Conservation (phyloP, 2,113 vertebrate species). For the Sinosuthora webbiana region DNA sequence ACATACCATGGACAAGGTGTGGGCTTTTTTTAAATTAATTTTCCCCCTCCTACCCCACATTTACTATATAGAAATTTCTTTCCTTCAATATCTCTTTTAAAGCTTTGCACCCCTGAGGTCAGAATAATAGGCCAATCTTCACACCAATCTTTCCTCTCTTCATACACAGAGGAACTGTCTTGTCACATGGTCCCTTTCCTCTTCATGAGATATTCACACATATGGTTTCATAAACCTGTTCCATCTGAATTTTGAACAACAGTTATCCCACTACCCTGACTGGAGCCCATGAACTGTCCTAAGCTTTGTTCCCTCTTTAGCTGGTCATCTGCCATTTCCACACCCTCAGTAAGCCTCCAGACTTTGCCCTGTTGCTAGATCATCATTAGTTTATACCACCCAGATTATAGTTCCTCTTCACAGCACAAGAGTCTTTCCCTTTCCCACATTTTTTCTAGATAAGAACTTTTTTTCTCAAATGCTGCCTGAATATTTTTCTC, state of each 20-base stretch:
- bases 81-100: not conserved
- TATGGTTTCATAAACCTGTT: not conserved
- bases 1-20: not conserved
- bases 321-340: not conserved
- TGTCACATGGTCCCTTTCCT: not conserved
- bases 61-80: not conserved
- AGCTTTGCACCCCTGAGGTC: not conserved
- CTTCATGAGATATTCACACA: not conserved
- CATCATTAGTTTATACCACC: not conserved
- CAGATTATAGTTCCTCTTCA: not conserved
- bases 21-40: accelerated
- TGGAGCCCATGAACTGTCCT: not conserved
- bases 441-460: not conserved
- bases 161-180: not conserved
- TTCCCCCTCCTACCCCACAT: not conserved
- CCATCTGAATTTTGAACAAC: not conserved
- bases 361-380: not conserved
- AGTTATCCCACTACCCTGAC: not conserved
- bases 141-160: not conserved
- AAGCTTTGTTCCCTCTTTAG: not conserved
- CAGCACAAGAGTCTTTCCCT: not conserved
- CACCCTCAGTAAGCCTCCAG: not conserved
- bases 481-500: not conserved
- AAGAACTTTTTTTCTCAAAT: not conserved
- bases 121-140: not conserved